A percentile compares a stretch with the other conserved stretches of the same genome.
These are phyloP conservation scores for Diabrotica virgifera DNA, from an alignment of 1,140 invertebrate species.

Conservation along the genomic window DNA sequence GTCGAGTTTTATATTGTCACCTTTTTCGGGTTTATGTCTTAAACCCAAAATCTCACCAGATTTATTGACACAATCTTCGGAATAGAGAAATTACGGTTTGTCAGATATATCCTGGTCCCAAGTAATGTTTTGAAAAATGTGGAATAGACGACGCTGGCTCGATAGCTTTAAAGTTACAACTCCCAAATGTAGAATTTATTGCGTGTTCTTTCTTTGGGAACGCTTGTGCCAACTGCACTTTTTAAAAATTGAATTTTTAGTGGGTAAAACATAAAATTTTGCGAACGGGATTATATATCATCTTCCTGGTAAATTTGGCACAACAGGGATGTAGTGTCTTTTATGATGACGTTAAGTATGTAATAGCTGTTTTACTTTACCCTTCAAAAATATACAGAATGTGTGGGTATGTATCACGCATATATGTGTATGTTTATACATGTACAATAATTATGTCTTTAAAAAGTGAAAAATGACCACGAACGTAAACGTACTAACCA, in stretches of 20 bases:
- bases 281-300: too few relatives aligned
- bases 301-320: too few relatives aligned
- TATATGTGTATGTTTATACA: too few relatives aligned
- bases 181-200: background rate
- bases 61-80: conserved; percentile 18
- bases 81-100: conserved; percentile 16
- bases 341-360: too few relatives aligned
- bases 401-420: too few relatives aligned
- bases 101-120: conserved; percentile 10
- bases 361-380: too few relatives aligned
- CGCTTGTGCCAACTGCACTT: background rate
- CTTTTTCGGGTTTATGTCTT: background rate
- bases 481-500: too few relatives aligned
- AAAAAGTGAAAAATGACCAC: too few relatives aligned
- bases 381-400: too few relatives aligned
- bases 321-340: too few relatives aligned
- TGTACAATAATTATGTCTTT: too few relatives aligned
- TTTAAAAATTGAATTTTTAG: background rate
- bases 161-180: background rate
- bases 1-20: conserved; percentile 13
- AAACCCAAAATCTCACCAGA: conserved; percentile 15
- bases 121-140: conserved; percentile 11
- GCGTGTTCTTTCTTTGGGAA: background rate
- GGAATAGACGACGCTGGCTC: background rate
- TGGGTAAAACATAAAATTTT: background rate